Percentiles rank a stretch among this genome's conserved stretches.
Conservation (phyloP, 2,113 vertebrate species). For the Archocentrus centrarchus region DNA sequence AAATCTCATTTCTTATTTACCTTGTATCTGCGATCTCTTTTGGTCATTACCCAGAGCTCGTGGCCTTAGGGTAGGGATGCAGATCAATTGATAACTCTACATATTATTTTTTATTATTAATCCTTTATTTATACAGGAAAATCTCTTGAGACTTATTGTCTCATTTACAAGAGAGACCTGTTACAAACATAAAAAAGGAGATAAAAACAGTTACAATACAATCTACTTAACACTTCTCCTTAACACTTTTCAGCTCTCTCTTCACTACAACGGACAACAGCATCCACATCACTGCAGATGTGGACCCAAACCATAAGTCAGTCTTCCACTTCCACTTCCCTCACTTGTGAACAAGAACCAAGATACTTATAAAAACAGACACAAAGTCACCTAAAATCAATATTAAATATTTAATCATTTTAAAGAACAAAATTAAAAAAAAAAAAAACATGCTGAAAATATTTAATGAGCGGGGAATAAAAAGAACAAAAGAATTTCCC, state of each 20-base stretch:
- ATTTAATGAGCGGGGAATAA: not conserved
- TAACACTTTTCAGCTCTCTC: not conserved
- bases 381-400: not conserved
- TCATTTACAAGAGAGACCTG: no score
- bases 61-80: no score
- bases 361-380: not conserved
- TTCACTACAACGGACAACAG: not conserved
- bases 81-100: no score
- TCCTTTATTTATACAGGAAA: no score
- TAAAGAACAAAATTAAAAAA: not conserved
- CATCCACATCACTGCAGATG: not conserved
- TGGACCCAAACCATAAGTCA: not conserved
- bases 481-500: not conserved
- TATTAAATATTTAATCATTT: not conserved
- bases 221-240: no score
- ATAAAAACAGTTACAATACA: no score
- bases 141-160: no score
- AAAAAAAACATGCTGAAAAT: not conserved
- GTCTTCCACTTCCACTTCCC: not conserved
- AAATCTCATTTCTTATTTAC: no score
- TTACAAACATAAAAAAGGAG: no score
- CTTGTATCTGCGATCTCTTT: no score
- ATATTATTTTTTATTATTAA: no score
- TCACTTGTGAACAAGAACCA: not conserved
- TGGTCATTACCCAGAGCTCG: no score